Conservation (phyloP, 2,888 invertebrate species). For the Plebejus melissa region DNA sequence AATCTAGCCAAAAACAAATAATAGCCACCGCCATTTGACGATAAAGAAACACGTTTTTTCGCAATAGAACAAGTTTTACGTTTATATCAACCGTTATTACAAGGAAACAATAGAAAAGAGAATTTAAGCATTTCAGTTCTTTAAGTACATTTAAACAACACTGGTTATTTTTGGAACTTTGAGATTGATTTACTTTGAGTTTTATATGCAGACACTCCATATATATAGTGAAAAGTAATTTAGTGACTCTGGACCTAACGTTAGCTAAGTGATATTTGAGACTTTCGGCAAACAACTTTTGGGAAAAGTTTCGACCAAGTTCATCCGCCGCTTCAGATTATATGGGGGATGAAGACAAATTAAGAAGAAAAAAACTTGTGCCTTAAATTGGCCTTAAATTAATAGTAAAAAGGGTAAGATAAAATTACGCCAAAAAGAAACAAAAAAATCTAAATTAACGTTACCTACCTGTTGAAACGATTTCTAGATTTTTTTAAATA, state of each 20-base stretch:
- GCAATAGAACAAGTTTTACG: slow-evolving; percentile 80
- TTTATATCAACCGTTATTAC: slow-evolving; percentile 80
- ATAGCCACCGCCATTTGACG: slow-evolving; percentile 76
- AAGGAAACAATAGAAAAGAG: slow-evolving; percentile 78
- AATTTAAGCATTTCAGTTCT: slow-evolving; percentile 73
- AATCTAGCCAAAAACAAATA: slow-evolving; percentile 67
- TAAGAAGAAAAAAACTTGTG: slow-evolving; percentile 64
- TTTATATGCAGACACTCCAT: slow-evolving; percentile 76
- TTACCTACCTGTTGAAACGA: slow-evolving; percentile 74
- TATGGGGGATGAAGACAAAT: slow-evolving; percentile 64
- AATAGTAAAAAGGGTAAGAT: slow-evolving; percentile 74
- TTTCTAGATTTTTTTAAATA: slow-evolving; percentile 76
- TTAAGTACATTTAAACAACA: slow-evolving; percentile 78
- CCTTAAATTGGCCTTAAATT: slow-evolving; percentile 81
- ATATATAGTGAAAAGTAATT: slow-evolving; percentile 73
- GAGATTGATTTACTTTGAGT: slow-evolving; percentile 70
- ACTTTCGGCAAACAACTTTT: slow-evolving; percentile 67
- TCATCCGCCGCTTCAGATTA: slow-evolving; percentile 67
- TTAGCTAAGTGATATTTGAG: slow-evolving; percentile 76
- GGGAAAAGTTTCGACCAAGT: slow-evolving; percentile 73
- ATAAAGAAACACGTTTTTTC: slow-evolving; percentile 80
- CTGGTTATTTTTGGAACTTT: slow-evolving; percentile 79
- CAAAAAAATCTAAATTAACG: slow-evolving; percentile 70
- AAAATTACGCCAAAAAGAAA: slow-evolving; percentile 61
- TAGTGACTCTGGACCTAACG: slow-evolving; percentile 71